Conservation (phyloP, 2,113 vertebrate species). For the Pseudonaja textilis region DNA sequence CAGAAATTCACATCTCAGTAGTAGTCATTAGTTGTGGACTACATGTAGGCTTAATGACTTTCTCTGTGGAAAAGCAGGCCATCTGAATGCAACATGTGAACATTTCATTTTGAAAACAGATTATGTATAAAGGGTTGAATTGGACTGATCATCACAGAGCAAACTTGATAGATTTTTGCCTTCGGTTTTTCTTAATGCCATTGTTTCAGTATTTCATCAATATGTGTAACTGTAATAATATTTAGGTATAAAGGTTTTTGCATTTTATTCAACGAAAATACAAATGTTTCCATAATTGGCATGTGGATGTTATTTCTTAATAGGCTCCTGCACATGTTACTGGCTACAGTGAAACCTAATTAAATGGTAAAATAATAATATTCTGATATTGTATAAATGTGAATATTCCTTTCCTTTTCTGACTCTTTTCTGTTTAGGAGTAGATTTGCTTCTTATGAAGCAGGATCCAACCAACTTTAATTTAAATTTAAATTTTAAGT, state of each 20-base stretch:
- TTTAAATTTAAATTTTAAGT: background rate
- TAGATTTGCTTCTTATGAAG: background rate
- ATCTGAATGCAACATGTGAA: background rate
- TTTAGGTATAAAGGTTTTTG: background rate
- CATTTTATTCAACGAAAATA: background rate
- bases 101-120: background rate
- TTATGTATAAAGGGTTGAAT: background rate
- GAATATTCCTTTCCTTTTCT: background rate
- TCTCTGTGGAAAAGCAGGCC: background rate
- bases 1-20: background rate
- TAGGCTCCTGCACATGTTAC: background rate
- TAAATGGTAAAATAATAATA: background rate
- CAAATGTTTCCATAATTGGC: background rate
- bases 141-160: background rate
- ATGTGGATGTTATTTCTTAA: background rate
- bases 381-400: background rate
- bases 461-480: background rate
- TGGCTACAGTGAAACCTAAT: background rate
- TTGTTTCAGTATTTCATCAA: background rate
- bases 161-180: background rate
- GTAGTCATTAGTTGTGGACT: background rate
- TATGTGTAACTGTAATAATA: background rate
- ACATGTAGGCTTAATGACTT: background rate
- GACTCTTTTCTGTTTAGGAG: background rate
- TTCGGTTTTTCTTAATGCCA: background rate